phyloP scores from a whole-genome alignment of 2,797 vertebrate genomes.

The Macropus fuliginosus region DNA sequence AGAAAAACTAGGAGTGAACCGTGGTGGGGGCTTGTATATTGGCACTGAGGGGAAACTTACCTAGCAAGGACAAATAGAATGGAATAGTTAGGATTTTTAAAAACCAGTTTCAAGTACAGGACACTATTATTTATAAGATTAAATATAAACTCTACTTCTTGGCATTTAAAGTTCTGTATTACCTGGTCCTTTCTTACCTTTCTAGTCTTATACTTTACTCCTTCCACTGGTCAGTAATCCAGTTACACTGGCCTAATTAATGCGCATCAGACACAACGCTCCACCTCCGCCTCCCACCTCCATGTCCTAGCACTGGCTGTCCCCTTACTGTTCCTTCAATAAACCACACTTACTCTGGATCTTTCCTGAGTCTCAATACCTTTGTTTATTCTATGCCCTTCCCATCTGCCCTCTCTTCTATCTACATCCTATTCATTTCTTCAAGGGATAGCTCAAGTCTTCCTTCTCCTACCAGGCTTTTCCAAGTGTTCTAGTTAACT shows the following conservation, averaged over 20 bases:
- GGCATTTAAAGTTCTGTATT: neutral
- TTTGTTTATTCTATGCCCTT: neutral
- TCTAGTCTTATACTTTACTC: neutral
- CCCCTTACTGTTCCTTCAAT: neutral
- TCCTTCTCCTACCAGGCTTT: constrained; percentile 22
- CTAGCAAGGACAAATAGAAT: neutral
- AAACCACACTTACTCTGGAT: neutral
- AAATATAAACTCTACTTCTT: neutral
- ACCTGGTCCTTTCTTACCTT: neutral
- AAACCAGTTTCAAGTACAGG: neutral
- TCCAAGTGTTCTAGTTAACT: neutral
- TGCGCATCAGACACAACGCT: too few species aligned
- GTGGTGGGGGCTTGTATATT: too few species aligned
- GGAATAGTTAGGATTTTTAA: neutral
- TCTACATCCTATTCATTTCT: neutral
- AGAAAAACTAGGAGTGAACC: neutral
- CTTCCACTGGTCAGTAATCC: too few species aligned
- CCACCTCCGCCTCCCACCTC: too few species aligned
- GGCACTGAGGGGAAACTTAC: neutral
- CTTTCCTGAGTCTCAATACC: neutral
- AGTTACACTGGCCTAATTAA: neutral
- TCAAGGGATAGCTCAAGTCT: neutral
- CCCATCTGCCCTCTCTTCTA: neutral
- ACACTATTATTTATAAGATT: neutral
- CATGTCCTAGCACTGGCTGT: neutral